phyloP scores from a whole-genome alignment of 1,140 invertebrate genomes.

The Pissodes strobi region DNA sequence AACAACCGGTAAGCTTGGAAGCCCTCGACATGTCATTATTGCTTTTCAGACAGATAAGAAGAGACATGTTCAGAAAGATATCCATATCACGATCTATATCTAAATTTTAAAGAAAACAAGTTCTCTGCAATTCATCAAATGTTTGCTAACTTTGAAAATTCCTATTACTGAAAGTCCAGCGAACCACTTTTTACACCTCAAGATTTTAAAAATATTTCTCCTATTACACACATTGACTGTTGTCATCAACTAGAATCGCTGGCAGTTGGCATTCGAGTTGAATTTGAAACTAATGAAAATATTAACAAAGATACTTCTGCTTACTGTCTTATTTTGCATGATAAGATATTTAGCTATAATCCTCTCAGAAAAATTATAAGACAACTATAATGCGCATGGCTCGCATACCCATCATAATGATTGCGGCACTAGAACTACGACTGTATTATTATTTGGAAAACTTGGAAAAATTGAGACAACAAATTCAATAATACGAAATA shows the following conservation, averaged over 20 bases:
- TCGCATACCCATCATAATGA: too few relatives aligned
- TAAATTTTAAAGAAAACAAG: constrained; percentile 19
- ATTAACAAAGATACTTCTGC: background rate
- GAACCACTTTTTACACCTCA: constrained; percentile 11
- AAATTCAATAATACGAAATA: background rate
- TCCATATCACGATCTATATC: constrained; percentile 1
- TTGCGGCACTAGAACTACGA: too few relatives aligned
- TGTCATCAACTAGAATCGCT: constrained; percentile 5
- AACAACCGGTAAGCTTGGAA: background rate
- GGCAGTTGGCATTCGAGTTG: constrained; percentile 1
- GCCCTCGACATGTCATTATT: constrained; percentile 2
- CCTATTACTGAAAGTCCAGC: background rate
- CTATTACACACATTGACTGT: constrained; percentile 10
- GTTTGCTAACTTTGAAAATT: background rate
- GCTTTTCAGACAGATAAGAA: background rate
- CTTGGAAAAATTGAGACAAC: too few relatives aligned
- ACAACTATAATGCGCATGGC: constrained; percentile 4
- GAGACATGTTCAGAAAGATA: background rate
- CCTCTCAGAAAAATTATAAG: constrained; percentile 11
- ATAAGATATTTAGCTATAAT: constrained; percentile 18
- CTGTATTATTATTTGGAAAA: too few relatives aligned
- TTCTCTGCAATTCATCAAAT: constrained; percentile 11
- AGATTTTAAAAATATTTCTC: background rate
- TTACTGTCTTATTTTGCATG: constrained; percentile 15
- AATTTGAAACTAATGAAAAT: constrained; percentile 8